Conservation (phyloP, 2,888 invertebrate genomes). For the Agelastica alni region DNA sequence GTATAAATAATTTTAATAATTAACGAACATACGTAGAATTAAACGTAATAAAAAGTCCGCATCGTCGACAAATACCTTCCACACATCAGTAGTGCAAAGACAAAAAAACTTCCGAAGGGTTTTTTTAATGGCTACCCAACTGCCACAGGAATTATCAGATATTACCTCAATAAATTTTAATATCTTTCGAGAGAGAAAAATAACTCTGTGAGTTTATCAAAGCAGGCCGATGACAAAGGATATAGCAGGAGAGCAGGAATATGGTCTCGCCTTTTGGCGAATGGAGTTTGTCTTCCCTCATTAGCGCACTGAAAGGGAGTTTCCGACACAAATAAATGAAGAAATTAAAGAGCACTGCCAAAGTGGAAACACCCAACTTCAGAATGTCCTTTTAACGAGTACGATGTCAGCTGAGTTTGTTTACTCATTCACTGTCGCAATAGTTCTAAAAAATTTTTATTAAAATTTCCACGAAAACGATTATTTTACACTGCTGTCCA, state of each 20-base stretch:
- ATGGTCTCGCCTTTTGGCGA: constrained; percentile 16
- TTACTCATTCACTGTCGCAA: no score
- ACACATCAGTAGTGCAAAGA: constrained; percentile 2
- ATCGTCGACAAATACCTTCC: constrained; percentile 2
- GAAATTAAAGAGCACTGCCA: constrained; percentile 23
- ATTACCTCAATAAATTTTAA: constrained; percentile 26
- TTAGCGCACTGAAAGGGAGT: constrained; percentile 20
- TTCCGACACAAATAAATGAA: constrained; percentile 23
- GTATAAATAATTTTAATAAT: no score
- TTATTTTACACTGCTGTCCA: no score
- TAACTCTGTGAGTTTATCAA: constrained; percentile 20
- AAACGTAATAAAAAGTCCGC: no score
- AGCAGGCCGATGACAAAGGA: constrained; percentile 19
- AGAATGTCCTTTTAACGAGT: constrained; percentile 22
- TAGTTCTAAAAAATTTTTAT: no score
- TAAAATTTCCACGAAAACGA: no score
- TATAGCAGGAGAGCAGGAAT: constrained; percentile 24
- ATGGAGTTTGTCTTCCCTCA: constrained; percentile 23
- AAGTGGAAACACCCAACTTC: constrained; percentile 17
- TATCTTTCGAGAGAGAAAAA: constrained; percentile 20
- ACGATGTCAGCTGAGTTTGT: constrained; percentile 22
- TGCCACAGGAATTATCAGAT: constrained; percentile 25
- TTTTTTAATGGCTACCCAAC: constrained; percentile 18
- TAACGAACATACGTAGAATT: no score
- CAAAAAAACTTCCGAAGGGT: constrained; percentile 16